These are phyloP conservation scores for Bubo blakistoni DNA, from an alignment of 2,113 vertebrate species.

Conservation along the genomic window DNA sequence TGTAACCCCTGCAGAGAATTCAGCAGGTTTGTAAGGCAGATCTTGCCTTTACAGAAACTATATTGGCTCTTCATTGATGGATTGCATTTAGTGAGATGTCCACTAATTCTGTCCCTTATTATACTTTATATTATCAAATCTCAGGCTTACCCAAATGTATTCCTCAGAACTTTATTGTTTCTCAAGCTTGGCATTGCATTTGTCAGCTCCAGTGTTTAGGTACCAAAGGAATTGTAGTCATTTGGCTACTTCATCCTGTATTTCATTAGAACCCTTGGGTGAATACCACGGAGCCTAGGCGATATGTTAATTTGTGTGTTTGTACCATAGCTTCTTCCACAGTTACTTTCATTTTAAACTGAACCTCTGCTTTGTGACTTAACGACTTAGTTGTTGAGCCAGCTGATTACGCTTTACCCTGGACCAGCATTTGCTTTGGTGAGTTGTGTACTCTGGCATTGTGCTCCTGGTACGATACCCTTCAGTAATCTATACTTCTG, in stretches of 20 bases:
- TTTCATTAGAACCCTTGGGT: background rate
- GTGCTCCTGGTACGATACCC: accelerated
- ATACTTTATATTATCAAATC: background rate
- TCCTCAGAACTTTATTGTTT: background rate
- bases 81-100: background rate
- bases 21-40: background rate
- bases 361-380: background rate
- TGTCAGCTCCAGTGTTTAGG: background rate
- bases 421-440: background rate
- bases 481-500: background rate
- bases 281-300: background rate
- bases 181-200: background rate
- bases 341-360: background rate
- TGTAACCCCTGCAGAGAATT: background rate
- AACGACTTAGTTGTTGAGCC: background rate
- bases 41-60: background rate
- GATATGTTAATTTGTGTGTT: background rate
- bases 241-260: background rate
- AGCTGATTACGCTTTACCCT: background rate
- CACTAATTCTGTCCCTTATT: background rate
- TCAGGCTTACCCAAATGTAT: background rate
- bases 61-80: background rate
- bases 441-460: background rate
- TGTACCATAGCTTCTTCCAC: background rate
- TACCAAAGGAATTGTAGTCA: background rate